Conservation (phyloP, 2,888 invertebrate species). For the Tiliacea citrago region DNA sequence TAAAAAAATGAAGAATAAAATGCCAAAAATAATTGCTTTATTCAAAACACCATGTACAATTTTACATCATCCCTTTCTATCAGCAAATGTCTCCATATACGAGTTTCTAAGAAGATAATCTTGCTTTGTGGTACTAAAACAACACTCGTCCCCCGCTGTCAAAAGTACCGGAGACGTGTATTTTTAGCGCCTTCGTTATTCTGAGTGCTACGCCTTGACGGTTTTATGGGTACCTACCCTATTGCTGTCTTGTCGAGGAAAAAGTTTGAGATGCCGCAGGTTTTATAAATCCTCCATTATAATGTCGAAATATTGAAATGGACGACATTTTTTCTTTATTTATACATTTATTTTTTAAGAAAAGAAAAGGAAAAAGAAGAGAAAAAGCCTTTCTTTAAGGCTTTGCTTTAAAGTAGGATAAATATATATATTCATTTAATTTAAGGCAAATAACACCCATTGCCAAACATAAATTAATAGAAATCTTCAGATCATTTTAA, state of each 20-base stretch:
- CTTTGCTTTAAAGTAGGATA: too few species aligned
- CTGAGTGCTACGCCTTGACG: slow-evolving; percentile 67
- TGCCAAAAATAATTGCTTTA: background rate
- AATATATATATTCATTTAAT: too few species aligned
- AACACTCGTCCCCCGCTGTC: slow-evolving; percentile 36
- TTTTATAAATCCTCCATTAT: background rate
- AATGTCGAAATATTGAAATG: background rate
- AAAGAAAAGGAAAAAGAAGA: too few species aligned
- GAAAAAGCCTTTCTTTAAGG: too few species aligned
- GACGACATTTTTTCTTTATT: background rate
- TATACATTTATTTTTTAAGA: too few species aligned
- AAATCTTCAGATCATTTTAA: too few species aligned
- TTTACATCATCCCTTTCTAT: slow-evolving; percentile 11
- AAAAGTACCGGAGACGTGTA: slow-evolving; percentile 51
- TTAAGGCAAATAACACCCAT: too few species aligned
- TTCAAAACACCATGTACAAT: background rate
- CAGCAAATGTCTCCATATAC: slow-evolving; percentile 34
- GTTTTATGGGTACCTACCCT: slow-evolving; percentile 57
- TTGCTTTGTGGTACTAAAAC: slow-evolving; percentile 53
- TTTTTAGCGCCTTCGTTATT: slow-evolving; percentile 72
- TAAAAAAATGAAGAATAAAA: background rate
- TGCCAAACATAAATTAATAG: too few species aligned
- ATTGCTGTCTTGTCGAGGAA: slow-evolving; percentile 15
- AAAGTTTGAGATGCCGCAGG: background rate
- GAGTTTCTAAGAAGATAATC: slow-evolving; percentile 42